A percentile compares a stretch with the other conserved stretches of the same genome.
Evolutionary conservation across 2,888 invertebrate genomes (phyloP).

Genomic region (Acrobasis consociella): DNA sequence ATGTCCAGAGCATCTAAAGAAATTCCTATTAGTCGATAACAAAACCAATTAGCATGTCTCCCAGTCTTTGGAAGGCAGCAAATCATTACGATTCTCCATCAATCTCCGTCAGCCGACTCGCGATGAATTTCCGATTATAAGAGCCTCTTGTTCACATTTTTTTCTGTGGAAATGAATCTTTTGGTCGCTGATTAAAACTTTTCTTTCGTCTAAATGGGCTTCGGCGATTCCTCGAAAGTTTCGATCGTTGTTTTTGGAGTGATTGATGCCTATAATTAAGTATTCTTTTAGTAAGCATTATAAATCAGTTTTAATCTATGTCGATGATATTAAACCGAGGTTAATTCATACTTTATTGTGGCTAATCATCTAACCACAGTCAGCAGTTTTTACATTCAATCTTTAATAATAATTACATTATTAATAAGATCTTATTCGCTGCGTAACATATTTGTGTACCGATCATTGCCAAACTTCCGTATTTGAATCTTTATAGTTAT

Average conservation of each 20-base stretch:
- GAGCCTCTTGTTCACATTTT: constrained; percentile 35
- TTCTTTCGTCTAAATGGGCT: constrained; percentile 29
- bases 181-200: constrained; percentile 37
- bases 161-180: constrained; percentile 28
- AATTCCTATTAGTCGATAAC: constrained; percentile 30
- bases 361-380: no score
- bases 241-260: constrained; percentile 22
- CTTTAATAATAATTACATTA: no score
- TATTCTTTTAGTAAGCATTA: constrained; percentile 14
- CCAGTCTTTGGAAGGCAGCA: constrained; percentile 32
- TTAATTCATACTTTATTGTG: no score
- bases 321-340: neutral
- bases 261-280: constrained; percentile 26
- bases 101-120: constrained; percentile 36
- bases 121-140: constrained; percentile 36
- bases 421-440: no score
- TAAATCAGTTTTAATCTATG: constrained; percentile 8
- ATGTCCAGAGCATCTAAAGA: neutral
- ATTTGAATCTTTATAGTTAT: no score
- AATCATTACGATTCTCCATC: constrained; percentile 40
- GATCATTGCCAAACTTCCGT: no score
- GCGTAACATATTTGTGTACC: no score
- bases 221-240: constrained; percentile 26
- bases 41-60: constrained; percentile 37
- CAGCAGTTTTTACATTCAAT: no score